These are phyloP conservation scores for Paracyclopina nana DNA, from an alignment of 1,140 invertebrate genomes.

Conservation along the genomic window DNA sequence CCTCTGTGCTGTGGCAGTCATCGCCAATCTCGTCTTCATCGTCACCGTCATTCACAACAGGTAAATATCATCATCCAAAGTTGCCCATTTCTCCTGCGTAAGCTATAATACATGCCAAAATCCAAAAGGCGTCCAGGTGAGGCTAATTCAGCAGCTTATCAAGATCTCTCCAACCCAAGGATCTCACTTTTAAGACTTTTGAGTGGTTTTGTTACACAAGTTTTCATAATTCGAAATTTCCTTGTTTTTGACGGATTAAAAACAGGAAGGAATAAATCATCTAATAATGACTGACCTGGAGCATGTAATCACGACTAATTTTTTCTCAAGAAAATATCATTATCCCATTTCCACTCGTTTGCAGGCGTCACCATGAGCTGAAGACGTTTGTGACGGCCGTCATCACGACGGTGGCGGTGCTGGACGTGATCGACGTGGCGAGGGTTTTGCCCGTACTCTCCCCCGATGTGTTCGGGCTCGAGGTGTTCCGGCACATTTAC, in stretches of 20 bases:
- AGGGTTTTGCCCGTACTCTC: slow-evolving; percentile 3
- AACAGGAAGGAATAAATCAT: too few relatives aligned
- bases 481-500: slow-evolving; percentile 9
- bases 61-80: not conserved
- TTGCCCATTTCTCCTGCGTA: not conserved
- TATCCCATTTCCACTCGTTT: too few relatives aligned
- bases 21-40: slow-evolving; percentile 9
- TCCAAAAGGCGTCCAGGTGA: not conserved
- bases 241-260: too few relatives aligned
- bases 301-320: too few relatives aligned
- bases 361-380: not conserved
- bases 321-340: too few relatives aligned
- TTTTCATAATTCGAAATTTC: too few relatives aligned
- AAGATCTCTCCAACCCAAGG: not conserved
- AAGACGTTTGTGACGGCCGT: slow-evolving; percentile 12
- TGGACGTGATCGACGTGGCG: slow-evolving; percentile 8
- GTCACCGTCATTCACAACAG: slow-evolving; percentile 2
- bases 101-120: not conserved
- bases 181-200: too few relatives aligned
- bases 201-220: too few relatives aligned
- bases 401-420: not conserved
- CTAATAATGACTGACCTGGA: too few relatives aligned
- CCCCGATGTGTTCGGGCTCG: not conserved
- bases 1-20: not conserved
- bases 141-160: not conserved